Conservation (phyloP, 1,140 invertebrate species). For the Monochamus saltuarius region DNA sequence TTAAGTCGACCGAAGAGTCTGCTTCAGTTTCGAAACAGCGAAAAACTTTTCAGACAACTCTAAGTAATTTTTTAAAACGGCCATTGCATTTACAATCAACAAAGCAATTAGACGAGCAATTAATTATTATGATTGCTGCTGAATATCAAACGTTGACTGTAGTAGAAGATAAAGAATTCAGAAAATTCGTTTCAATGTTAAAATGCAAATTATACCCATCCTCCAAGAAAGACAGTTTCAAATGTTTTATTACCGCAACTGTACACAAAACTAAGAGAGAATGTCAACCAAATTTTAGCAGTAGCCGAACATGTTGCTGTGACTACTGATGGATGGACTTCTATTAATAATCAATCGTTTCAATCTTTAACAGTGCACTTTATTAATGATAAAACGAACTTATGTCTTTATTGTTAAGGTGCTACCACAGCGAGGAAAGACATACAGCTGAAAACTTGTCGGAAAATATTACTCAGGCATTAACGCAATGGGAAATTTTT, state of each 20-base stretch:
- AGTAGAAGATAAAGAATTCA: slow-evolving; percentile 19
- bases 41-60: no score
- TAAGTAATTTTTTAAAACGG: no score
- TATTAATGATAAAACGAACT: slow-evolving; percentile 11
- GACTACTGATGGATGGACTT: slow-evolving; percentile 22
- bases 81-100: no score
- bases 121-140: slow-evolving; percentile 19
- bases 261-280: neutral
- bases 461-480: neutral
- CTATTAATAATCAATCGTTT: slow-evolving; percentile 14
- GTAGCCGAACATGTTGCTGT: neutral
- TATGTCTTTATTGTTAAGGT: slow-evolving; percentile 7
- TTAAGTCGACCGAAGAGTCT: no score
- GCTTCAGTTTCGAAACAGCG: no score
- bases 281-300: neutral
- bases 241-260: neutral
- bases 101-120: slow-evolving; percentile 17
- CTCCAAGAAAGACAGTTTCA: slow-evolving; percentile 15
- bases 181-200: neutral
- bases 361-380: neutral
- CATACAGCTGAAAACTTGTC: slow-evolving; percentile 20
- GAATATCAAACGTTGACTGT: slow-evolving; percentile 18
- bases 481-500: slow-evolving; percentile 5
- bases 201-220: slow-evolving; percentile 13
- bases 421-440: slow-evolving; percentile 6